Evolutionary conservation across 2,113 vertebrate species (phyloP).

Genomic region (Pterocles orientalis): DNA sequence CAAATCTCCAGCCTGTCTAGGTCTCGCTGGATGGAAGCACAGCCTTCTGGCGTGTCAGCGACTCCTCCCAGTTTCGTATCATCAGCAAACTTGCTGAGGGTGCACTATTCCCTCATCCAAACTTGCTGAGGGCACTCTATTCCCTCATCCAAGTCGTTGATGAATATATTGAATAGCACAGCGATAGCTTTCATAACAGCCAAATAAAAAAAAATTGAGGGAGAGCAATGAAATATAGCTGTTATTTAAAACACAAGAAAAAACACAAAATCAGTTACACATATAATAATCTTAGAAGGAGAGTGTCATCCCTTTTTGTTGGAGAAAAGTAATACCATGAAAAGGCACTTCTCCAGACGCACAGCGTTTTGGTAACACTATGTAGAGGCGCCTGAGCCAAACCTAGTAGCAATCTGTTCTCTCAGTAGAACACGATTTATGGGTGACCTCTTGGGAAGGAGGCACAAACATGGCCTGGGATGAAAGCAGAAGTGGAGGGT

Average conservation of each 20-base stretch:
- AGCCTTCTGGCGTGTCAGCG: no score
- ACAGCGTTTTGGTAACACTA: neutral
- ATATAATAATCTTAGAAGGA: neutral
- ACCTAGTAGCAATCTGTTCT: neutral
- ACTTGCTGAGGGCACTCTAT: no score
- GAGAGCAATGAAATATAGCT: neutral
- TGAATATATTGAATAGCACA: no score
- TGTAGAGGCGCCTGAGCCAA: neutral
- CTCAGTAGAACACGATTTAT: neutral
- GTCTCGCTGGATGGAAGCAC: no score
- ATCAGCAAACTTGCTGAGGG: no score
- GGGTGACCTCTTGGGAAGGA: neutral
- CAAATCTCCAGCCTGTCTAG: no score
- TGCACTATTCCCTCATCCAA: no score
- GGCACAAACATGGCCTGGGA: neutral
- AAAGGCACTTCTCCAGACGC: neutral
- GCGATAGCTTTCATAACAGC: neutral
- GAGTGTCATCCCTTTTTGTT: neutral
- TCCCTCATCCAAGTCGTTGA: no score
- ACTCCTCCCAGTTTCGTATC: no score
- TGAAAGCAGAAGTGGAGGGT: neutral
- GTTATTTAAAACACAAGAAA: neutral
- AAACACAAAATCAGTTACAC: neutral
- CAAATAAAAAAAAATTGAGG: neutral
- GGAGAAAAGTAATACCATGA: neutral